Evolutionary conservation across 2,888 invertebrate species (phyloP).

Genomic region (Drosophila pullipes): DNA sequence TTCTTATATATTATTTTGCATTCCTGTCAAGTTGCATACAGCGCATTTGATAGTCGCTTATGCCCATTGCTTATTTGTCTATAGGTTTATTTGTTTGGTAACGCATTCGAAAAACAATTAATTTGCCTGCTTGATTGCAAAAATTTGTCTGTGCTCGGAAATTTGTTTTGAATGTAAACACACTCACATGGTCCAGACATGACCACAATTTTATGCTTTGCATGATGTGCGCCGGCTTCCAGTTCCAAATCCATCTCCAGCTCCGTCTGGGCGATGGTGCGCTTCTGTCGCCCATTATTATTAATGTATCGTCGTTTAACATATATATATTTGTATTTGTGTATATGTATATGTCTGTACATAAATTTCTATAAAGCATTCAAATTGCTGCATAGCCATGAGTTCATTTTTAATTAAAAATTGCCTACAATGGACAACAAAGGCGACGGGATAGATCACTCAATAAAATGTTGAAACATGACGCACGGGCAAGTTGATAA

Average conservation of each 20-base stretch:
- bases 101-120: constrained; percentile 77
- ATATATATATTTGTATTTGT: not conserved
- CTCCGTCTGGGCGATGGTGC: constrained; percentile 51
- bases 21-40: not conserved
- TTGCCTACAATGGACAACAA: constrained; percentile 35
- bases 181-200: constrained; percentile 70
- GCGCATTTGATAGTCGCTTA: constrained; percentile 30
- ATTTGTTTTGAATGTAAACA: constrained; percentile 73
- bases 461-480: constrained; percentile 38
- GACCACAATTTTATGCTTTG: constrained; percentile 74
- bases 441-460: constrained; percentile 19
- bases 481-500: constrained; percentile 57
- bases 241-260: constrained; percentile 7
- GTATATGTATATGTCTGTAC: not conserved
- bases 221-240: constrained; percentile 64
- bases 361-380: constrained; percentile 9
- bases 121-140: constrained; percentile 63
- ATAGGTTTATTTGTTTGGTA: constrained; percentile 61
- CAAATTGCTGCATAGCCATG: constrained; percentile 46
- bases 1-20: not conserved
- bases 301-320: constrained; percentile 34
- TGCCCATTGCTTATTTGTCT: not conserved
- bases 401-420: constrained; percentile 78
- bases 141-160: constrained; percentile 48
- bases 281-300: constrained; percentile 43